Percentiles rank a stretch among this genome's conserved stretches.
Evolutionary conservation across 2,888 invertebrate genomes (phyloP).

Genomic region (Nycteola revayana): DNA sequence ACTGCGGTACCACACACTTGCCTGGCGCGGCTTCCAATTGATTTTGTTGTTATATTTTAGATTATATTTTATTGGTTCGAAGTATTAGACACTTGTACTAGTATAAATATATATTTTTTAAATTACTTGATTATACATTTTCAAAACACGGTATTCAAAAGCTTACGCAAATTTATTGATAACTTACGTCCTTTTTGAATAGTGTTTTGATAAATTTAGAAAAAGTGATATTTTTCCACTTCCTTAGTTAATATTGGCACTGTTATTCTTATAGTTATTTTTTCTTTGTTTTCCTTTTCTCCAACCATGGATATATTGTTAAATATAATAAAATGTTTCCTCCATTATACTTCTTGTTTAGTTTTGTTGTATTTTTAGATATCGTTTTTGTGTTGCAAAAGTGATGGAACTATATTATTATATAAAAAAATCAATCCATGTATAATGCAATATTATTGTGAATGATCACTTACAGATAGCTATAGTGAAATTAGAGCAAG

Average conservation of each 20-base stretch:
- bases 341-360: constrained; percentile 61
- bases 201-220: constrained; percentile 31
- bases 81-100: constrained; percentile 62
- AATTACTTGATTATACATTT: constrained; percentile 52
- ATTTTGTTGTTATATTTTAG: constrained; percentile 76
- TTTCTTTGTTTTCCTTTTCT: constrained; percentile 61
- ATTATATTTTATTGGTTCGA: constrained; percentile 72
- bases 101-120: constrained; percentile 52
- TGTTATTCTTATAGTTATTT: constrained; percentile 74
- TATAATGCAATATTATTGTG: constrained; percentile 27
- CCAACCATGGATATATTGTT: constrained; percentile 65
- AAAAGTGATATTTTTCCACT: constrained; percentile 43
- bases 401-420: constrained; percentile 13
- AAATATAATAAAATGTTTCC: constrained; percentile 68
- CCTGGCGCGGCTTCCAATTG: constrained; percentile 51
- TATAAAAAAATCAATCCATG: constrained; percentile 32
- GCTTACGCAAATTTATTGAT: constrained; percentile 28
- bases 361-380: constrained; percentile 44
- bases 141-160: constrained; percentile 36
- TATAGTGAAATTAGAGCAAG: constrained; percentile 37
- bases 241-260: constrained; percentile 69
- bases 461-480: constrained; percentile 19
- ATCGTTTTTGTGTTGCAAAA: constrained; percentile 22
- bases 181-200: constrained; percentile 29
- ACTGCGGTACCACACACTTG: constrained; percentile 41